phyloP scores from a whole-genome alignment of 37 sponge, comb jelly and placozoan species.

The Lycopodina hypogea region DNA sequence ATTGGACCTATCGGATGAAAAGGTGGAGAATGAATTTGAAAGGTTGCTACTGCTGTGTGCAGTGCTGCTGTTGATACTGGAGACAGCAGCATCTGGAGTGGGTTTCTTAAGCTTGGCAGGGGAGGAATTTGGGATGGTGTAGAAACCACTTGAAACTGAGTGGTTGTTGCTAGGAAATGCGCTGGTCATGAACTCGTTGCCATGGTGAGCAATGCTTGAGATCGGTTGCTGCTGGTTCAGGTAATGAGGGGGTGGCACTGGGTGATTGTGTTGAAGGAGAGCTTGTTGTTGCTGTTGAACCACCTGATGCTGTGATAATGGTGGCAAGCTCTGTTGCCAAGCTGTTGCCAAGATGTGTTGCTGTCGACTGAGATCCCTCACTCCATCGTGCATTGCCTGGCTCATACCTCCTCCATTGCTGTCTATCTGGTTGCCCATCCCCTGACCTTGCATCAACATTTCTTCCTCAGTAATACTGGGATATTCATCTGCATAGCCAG shows the following conservation, averaged over 20 bases:
- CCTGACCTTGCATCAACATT: slow-evolving; percentile 11
- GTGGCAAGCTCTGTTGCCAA: slow-evolving; percentile 19
- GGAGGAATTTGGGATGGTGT: slow-evolving; percentile 24
- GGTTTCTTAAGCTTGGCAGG: slow-evolving; percentile 18
- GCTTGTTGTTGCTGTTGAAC: neutral
- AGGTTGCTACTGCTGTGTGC: slow-evolving; percentile 15
- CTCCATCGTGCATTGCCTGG: no score
- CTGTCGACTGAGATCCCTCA: no score
- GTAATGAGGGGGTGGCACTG: neutral
- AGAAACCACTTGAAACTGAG: slow-evolving; percentile 37
- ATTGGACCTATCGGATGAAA: slow-evolving; percentile 48
- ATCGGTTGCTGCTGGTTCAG: neutral
- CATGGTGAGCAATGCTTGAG: slow-evolving; percentile 9
- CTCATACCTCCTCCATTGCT: no score
- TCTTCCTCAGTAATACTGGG: slow-evolving; percentile 26
- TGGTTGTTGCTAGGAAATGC: neutral
- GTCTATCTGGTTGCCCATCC: slow-evolving; percentile 6
- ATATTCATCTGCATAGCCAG: slow-evolving; percentile 58
- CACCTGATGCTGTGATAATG: slow-evolving; percentile 14
- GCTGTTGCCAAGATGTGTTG: no score
- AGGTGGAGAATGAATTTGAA: slow-evolving; percentile 51
- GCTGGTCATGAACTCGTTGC: neutral
- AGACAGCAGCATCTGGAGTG: slow-evolving; percentile 28
- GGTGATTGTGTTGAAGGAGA: neutral
- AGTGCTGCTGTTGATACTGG: slow-evolving; percentile 14